These are phyloP conservation scores for Noctilio leporinus DNA, from an alignment of 2,113 vertebrate species.

Conservation along the genomic window DNA sequence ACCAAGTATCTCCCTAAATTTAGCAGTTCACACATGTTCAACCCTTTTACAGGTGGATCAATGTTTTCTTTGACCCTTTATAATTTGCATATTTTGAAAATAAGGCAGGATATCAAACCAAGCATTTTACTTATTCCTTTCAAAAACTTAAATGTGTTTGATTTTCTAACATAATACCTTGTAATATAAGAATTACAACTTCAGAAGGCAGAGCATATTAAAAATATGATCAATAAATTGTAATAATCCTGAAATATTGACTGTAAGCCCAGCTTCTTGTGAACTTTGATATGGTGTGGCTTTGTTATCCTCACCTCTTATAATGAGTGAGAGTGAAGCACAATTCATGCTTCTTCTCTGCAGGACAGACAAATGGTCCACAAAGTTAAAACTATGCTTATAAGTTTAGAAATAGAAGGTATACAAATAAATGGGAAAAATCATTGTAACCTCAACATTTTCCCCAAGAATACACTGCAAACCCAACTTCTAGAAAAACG, in stretches of 20 bases:
- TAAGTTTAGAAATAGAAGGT: not conserved
- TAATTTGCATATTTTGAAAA: conserved; percentile 33
- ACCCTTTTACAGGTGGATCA: not conserved
- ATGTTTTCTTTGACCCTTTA: not conserved
- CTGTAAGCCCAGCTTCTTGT: not conserved
- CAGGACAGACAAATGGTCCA: not conserved
- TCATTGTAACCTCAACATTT: not conserved
- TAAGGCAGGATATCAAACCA: not conserved
- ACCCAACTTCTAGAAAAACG: not conserved
- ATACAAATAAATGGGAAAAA: not conserved
- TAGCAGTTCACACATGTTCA: not conserved
- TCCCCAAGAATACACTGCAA: not conserved
- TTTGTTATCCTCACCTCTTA: not conserved
- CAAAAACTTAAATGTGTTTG: conserved; percentile 8
- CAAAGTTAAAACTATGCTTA: not conserved
- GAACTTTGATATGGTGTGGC: not conserved
- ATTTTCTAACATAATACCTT: not conserved
- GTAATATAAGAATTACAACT: not conserved
- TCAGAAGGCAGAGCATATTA: not conserved
- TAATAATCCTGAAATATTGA: not conserved
- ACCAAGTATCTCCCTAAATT: not conserved
- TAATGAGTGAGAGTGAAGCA: not conserved
- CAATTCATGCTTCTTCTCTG: not conserved
- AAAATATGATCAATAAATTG: conserved; percentile 21
- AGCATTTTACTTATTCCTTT: conserved; percentile 30